Base-by-base conservation (phyloP, 2,113 vertebrate species). In the Himantopus leucocephalus region DNA sequence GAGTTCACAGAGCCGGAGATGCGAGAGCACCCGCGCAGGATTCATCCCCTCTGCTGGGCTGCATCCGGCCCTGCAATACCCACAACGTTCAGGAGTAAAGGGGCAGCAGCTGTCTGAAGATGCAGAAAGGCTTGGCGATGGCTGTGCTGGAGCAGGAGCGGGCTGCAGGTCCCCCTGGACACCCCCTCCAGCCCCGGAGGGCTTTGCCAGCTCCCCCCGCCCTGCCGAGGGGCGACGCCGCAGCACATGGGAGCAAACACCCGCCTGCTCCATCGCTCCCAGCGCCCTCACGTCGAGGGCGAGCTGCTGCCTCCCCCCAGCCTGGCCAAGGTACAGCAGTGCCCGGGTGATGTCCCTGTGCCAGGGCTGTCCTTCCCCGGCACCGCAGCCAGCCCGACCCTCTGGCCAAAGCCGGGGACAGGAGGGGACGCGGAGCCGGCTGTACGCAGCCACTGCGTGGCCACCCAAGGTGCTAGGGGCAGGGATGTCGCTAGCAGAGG, bases 401-500 rank as follows among this genome's bases (percentile, higher is more conserved):
- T 5, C 16, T 1, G 0, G 59, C 53, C 85, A 37, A 12, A 56
- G 52, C 17, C 17, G 3, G 35, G 50, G 53, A 21, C 6, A n/a
- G 11, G 35, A 50, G 35, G 52, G 79, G 58, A 56, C 29, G 2
- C 0, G 12, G 72, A 75, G 24, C 12, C 24, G 11, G 50, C 64
- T 15, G 15, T 0, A 1, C 1, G 2, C 3, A 22, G 75, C 55
- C 58, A 0, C 75, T 21, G 34, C 9, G 2, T 0, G 26, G 47
- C 48, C 48, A 24, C 34, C 3, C 63, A 8, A 23, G 24, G n/a
- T 0, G 3, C 23, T 3, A 10, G 43, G 3, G 39, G 13, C 60
- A 35, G 50, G 35, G 50, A 47, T 56, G 45, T 6, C 80, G 2
- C 71, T 9, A 4, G 24, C 18, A 7, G 41, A n/a, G 37, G 27